Evolutionary conservation across 2,888 invertebrate genomes (phyloP), one percentile per base, ranked within the genome.

Genomic region (Adelognathus sp.): DNA sequence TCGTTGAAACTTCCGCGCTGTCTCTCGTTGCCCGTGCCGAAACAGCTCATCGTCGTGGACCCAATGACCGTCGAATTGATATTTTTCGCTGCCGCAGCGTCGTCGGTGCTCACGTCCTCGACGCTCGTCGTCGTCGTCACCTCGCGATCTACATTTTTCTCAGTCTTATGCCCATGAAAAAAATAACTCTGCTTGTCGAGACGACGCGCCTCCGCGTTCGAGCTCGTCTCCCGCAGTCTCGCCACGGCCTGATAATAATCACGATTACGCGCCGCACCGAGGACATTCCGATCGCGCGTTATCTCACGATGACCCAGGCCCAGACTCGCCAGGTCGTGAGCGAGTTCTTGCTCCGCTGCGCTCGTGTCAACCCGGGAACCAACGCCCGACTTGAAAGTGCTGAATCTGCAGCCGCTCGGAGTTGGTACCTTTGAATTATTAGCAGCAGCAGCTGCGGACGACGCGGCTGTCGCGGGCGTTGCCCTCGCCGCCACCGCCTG

Each of bases 161-260:
- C 86, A 86, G 86, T 85, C 88, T 88, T 88, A 86, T 89, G 88
- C 86, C 87, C 88, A 88, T 88, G 88, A 88, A 89, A 89, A 87
- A 89, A 88, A 88, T 88, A 89, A 79, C 87, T 87, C 85, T 87
- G 88, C 41, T 89, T 88, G 77, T 90, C 88, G 39, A 87, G 82
- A 56, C 86, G 86, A 74, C 84, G 82, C 27, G 80, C 79, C 82
- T 82, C 83, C 74, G 81, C 80, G 54, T 82, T 76, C n/a, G 70
- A 77, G 66, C 81, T 82, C 11, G 64, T 41, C 52, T 81, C 78
- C 39, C 78, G 78, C 24, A 74, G 61, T 67, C 71, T 75, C 58
- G 44, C 52, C 21, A 79, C 63, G 50, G 77, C 61, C 3, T 79
- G 79, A 67, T 79, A 76, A 69, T 67, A 80, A 69, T 82, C 76